Evolutionary conservation across 2,888 invertebrate genomes (phyloP).

Genomic region (Brachyopa scutellaris): DNA sequence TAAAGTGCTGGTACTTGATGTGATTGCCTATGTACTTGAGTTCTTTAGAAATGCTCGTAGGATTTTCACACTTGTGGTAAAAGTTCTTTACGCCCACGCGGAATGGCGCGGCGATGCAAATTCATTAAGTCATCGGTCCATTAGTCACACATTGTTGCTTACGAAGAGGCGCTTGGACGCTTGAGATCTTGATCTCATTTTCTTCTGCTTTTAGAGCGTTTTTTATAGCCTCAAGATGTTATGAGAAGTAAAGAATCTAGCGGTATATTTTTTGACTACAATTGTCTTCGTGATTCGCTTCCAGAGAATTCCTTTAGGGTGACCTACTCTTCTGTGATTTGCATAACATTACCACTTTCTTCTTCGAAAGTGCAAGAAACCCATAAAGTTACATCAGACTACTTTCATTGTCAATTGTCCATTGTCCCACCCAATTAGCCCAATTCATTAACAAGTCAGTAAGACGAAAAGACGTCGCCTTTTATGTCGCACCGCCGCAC

Average conservation of each 20-base stretch:
- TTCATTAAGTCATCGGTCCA: conserved; percentile 1
- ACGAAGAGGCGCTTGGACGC: not conserved
- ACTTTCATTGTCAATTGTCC: conserved; percentile 15
- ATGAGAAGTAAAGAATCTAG: no score
- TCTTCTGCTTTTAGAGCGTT: not conserved
- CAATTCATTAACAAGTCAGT: conserved; percentile 13
- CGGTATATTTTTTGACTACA: no score
- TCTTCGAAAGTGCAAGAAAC: conserved; percentile 30
- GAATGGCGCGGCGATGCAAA: not conserved
- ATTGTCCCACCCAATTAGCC: conserved; percentile 30
- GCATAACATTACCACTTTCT: no score
- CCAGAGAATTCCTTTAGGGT: no score
- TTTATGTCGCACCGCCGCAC: not conserved
- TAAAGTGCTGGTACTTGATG: conserved; percentile 9
- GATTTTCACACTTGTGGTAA: conserved; percentile 7
- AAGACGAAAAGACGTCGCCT: not conserved
- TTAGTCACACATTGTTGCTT: conserved; percentile 11
- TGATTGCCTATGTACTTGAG: not conserved
- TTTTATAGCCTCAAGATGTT: not conserved
- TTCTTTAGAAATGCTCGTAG: not conserved
- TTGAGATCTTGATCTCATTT: conserved; percentile 15
- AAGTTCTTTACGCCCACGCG: conserved; percentile 1
- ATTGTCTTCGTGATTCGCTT: no score
- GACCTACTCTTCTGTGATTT: no score
- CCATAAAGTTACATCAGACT: conserved; percentile 9